These are phyloP conservation scores for Enteromius fasciolatus DNA, from an alignment of 2,797 vertebrate species.

Conservation along the genomic window DNA sequence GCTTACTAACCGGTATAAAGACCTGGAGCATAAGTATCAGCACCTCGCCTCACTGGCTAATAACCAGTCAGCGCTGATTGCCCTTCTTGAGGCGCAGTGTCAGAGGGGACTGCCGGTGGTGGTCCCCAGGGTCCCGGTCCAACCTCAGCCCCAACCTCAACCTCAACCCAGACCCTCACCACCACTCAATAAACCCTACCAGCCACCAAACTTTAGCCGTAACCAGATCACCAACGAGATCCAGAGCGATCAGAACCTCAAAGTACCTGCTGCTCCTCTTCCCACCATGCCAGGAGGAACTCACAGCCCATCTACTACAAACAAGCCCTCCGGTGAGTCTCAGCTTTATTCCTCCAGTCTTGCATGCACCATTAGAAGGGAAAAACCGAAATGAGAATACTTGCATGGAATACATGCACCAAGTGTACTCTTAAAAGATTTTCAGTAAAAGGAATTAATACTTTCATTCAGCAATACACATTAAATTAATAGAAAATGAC, in stretches of 20 bases:
- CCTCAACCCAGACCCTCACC: conserved; percentile 69
- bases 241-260: conserved; percentile 93
- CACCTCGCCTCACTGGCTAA: conserved; percentile 91
- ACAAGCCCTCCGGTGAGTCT: conserved; percentile 94
- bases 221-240: conserved; percentile 97
- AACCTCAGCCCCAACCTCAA: conserved; percentile 67
- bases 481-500: not conserved
- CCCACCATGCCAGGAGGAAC: conserved; percentile 93
- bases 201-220: conserved; percentile 84
- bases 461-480: not conserved
- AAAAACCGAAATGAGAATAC: not conserved
- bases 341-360: conserved; percentile 15
- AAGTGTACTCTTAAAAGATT: not conserved
- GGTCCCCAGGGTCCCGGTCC: conserved; percentile 75
- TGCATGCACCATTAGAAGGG: not conserved
- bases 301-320: conserved; percentile 87
- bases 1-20: conserved; percentile 93
- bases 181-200: conserved; percentile 81
- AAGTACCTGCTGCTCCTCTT: conserved; percentile 83
- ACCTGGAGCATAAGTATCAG: conserved; percentile 96
- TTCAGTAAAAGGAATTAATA: not conserved
- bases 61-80: conserved; percentile 91
- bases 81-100: conserved; percentile 91
- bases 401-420: not conserved
- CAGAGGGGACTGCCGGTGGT: conserved; percentile 74